These are phyloP conservation scores for Pachymerium ferrugineum DNA, from an alignment of 2,888 invertebrate genomes.

Conservation along the genomic window DNA sequence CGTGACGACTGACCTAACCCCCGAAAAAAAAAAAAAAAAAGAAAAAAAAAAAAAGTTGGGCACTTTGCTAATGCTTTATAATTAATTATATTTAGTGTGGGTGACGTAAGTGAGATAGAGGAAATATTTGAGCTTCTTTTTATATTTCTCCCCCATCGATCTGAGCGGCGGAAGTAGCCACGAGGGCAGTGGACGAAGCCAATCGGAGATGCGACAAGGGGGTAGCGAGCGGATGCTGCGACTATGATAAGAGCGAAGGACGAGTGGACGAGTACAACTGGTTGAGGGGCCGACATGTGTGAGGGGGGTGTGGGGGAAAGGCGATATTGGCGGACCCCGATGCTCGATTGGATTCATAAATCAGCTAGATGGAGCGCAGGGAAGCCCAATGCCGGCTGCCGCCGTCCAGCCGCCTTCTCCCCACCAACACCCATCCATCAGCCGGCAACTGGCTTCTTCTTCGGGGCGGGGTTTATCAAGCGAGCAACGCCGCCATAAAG, in stretches of 20 bases:
- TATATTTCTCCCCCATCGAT: neutral
- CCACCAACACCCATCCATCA: conserved; percentile 6
- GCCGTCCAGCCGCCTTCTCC: conserved; percentile 12
- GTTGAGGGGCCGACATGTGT: neutral
- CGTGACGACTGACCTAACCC: neutral
- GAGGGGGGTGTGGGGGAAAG: conserved; percentile 23
- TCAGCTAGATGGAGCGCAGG: conserved; percentile 31
- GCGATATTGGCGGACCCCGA: conserved; percentile 21
- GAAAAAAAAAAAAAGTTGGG: neutral
- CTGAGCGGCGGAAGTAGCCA: neutral
- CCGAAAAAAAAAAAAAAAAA: neutral
- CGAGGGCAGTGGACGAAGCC: conserved; percentile 17
- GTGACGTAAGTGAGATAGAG: too few species aligned
- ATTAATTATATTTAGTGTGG: too few species aligned
- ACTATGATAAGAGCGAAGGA: conserved; percentile 25
- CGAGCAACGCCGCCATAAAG: conserved; percentile 13
- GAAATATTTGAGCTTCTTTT: neutral
- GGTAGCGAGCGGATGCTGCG: neutral
- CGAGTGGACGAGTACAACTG: conserved; percentile 7
- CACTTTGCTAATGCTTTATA: neutral
- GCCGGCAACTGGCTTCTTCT: conserved; percentile 7
- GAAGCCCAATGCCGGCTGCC: conserved; percentile 32
- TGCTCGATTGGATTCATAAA: conserved; percentile 31
- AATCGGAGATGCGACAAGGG: conserved; percentile 23
- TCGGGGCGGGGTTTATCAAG: conserved; percentile 4